phyloP scores from a whole-genome alignment of 2,888 invertebrate species.

The Salpingus planirostris region DNA sequence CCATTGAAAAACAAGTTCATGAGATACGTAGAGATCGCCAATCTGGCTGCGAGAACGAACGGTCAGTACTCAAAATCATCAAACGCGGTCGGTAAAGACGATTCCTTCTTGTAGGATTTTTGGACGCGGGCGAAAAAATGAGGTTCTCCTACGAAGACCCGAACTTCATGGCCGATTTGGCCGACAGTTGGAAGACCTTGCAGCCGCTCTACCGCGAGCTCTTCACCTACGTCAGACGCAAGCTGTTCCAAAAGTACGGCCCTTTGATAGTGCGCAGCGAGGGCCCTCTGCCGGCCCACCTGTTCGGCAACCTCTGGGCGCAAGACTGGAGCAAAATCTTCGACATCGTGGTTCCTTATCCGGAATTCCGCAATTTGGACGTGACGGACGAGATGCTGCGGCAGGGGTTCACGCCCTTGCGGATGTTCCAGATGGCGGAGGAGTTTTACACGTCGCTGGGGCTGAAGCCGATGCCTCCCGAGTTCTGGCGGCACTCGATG shows the following conservation, averaged over 20 bases:
- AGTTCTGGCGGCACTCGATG: conserved; percentile 80
- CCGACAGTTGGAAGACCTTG: conserved; percentile 53
- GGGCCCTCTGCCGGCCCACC: conserved; percentile 77
- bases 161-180: conserved; percentile 51
- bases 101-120: conserved; percentile 55
- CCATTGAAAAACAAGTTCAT: conserved; percentile 66
- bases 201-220: conserved; percentile 72
- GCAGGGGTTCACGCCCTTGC: conserved; percentile 64
- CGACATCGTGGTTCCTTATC: conserved; percentile 68
- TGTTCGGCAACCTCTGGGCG: conserved; percentile 79
- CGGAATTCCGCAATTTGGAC: conserved; percentile 59
- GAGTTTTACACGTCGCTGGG: conserved; percentile 77
- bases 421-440: conserved; percentile 75
- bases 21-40: conserved; percentile 69
- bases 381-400: conserved; percentile 69
- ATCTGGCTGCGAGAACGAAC: conserved; percentile 66
- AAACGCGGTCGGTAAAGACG: too few relatives aligned
- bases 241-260: conserved; percentile 45
- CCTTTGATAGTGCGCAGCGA: conserved; percentile 45
- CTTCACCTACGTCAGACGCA: conserved; percentile 71
- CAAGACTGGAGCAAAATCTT: conserved; percentile 73
- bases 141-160: conserved; percentile 62
- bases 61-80: conserved; percentile 45
- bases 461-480: conserved; percentile 67
- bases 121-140: conserved; percentile 76